phyloP scores from a whole-genome alignment of 2,888 invertebrate species.

The Zhuqinia jingwanae region DNA sequence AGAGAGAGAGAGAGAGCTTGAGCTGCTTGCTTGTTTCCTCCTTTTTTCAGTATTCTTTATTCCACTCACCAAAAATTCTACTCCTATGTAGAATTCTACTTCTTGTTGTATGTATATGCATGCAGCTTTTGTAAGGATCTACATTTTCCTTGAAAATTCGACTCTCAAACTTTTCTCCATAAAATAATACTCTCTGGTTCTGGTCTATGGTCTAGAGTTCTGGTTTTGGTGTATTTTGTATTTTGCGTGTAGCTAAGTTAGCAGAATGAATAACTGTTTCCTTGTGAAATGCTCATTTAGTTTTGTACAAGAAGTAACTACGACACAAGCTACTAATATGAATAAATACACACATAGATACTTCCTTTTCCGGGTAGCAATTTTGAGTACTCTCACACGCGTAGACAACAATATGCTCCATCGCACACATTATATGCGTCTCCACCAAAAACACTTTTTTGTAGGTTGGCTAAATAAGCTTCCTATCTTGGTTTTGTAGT shows the following conservation, averaged over 20 bases:
- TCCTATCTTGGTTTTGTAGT: neutral
- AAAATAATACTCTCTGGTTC: too few relatives aligned
- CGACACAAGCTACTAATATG: too few relatives aligned
- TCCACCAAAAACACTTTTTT: neutral
- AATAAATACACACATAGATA: neutral
- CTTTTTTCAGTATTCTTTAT: neutral
- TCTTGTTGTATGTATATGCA: neutral
- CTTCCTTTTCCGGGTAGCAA: neutral
- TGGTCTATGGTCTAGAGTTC: neutral
- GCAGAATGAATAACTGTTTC: neutral
- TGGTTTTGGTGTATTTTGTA: neutral
- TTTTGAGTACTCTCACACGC: neutral
- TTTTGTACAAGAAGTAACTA: too few relatives aligned
- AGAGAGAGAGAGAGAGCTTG: too few relatives aligned
- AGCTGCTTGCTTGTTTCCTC: neutral
- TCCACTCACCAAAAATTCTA: neutral
- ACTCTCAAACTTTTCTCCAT: conserved; percentile 6
- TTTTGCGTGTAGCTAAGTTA: neutral
- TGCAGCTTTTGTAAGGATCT: neutral
- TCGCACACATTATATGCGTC: neutral
- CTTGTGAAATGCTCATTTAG: conserved; percentile 29
- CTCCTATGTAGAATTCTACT: neutral
- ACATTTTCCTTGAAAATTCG: conserved; percentile 24
- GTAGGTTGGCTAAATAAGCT: conserved; percentile 50
- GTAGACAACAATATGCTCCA: conserved; percentile 49